These are phyloP conservation scores for Drosophila orosa DNA, from an alignment of 1,140 invertebrate species.

Conservation along the genomic window DNA sequence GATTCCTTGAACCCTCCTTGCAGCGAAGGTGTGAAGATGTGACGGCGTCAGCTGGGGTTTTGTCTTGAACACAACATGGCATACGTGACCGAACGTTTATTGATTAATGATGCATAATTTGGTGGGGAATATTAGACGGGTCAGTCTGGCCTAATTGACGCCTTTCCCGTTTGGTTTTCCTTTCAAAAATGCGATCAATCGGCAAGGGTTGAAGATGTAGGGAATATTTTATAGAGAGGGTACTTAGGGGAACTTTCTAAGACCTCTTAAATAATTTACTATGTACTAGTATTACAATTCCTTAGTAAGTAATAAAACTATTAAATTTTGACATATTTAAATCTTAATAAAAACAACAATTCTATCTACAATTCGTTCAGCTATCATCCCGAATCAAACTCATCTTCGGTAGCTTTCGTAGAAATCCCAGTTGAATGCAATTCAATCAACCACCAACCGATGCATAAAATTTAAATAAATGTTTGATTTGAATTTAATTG, in stretches of 20 bases:
- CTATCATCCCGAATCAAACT: slow-evolving; percentile 1
- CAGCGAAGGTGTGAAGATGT: slow-evolving; percentile 69
- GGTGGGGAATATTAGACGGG: slow-evolving; percentile 42
- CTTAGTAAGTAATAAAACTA: too few species aligned
- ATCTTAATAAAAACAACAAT: not conserved
- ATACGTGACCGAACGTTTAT: slow-evolving; percentile 63
- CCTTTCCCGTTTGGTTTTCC: slow-evolving; percentile 63
- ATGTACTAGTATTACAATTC: too few species aligned
- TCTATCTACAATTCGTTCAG: not conserved
- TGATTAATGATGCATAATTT: slow-evolving; percentile 80
- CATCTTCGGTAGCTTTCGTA: slow-evolving; percentile 30
- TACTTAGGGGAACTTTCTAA: not conserved
- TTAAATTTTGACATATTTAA: too few species aligned
- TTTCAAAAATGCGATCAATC: not conserved
- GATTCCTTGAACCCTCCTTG: slow-evolving; percentile 20
- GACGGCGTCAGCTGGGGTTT: slow-evolving; percentile 66
- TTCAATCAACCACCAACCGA: slow-evolving; percentile 75
- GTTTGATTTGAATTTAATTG: slow-evolving; percentile 83
- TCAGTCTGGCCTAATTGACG: slow-evolving; percentile 57
- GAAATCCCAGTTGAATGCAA: slow-evolving; percentile 25
- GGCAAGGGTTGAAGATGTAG: slow-evolving; percentile 13
- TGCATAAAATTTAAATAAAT: slow-evolving; percentile 83
- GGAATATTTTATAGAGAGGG: not conserved
- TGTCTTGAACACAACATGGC: slow-evolving; percentile 26
- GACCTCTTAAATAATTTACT: too few species aligned